These are phyloP conservation scores for Allenopithecus nigroviridis DNA, from an alignment of 2,797 vertebrate genomes.

Conservation along the genomic window DNA sequence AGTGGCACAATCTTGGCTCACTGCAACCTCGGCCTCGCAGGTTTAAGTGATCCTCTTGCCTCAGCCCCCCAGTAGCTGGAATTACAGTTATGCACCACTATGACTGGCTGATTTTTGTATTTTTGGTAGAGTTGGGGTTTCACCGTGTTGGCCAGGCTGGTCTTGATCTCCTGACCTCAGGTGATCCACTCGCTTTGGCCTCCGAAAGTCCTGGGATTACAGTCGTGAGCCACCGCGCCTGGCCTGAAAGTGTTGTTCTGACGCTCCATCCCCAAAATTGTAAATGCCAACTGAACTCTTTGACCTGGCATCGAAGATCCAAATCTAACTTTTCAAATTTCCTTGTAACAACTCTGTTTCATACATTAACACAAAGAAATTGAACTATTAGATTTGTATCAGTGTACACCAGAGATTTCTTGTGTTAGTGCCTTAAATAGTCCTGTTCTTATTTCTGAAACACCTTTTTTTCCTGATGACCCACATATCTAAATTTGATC, in stretches of 20 bases:
- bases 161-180: neutral
- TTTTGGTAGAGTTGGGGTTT: neutral
- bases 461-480: neutral
- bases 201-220: neutral
- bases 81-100: neutral
- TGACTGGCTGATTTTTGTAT: neutral
- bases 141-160: neutral
- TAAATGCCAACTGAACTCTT: neutral
- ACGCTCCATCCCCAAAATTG: neutral
- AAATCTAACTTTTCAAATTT: neutral
- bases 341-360: neutral
- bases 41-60: neutral
- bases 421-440: neutral
- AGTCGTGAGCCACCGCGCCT: neutral
- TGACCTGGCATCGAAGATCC: neutral
- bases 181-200: neutral
- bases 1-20: too few relatives aligned
- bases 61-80: neutral
- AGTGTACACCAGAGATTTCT: neutral
- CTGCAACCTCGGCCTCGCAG: neutral
- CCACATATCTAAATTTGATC: neutral
- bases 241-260: neutral
- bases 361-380: neutral
- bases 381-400: neutral
- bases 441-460: neutral